Conservation (phyloP, 2,888 invertebrate species). For the Drosophila picticornis region DNA sequence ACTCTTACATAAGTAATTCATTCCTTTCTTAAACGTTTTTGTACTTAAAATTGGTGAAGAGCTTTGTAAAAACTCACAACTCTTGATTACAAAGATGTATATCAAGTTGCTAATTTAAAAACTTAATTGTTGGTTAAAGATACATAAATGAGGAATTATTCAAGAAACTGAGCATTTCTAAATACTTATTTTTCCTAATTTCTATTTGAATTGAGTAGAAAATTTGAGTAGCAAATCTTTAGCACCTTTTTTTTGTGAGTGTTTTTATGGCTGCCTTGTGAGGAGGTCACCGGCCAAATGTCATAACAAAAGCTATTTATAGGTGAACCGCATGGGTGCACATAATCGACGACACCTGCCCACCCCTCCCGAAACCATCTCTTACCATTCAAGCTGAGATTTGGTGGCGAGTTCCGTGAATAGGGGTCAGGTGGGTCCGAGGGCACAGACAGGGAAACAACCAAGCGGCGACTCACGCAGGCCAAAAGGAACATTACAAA, state of each 20-base stretch:
- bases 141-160: neutral
- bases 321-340: conserved; percentile 60
- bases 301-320: conserved; percentile 78
- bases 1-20: neutral
- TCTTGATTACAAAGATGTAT: too few relatives aligned
- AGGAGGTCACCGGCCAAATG: conserved; percentile 67
- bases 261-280: neutral
- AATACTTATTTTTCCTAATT: neutral
- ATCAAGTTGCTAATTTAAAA: neutral
- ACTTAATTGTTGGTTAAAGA: neutral
- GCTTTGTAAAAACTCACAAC: neutral
- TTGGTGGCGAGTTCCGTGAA: neutral
- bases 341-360: conserved; percentile 28
- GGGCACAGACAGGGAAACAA: conserved; percentile 31
- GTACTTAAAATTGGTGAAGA: neutral
- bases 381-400: conserved; percentile 2
- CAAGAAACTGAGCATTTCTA: neutral
- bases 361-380: neutral
- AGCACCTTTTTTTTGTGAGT: neutral
- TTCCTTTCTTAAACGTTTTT: neutral
- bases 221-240: neutral
- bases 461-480: conserved; percentile 33
- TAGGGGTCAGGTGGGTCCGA: conserved; percentile 11
- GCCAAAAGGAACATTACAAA: conserved; percentile 66
- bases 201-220: neutral